A percentile compares a stretch with the other conserved stretches of the same genome.
These are phyloP conservation scores for Siniperca scherzeri DNA, from an alignment of 2,797 vertebrate species.

Conservation along the genomic window DNA sequence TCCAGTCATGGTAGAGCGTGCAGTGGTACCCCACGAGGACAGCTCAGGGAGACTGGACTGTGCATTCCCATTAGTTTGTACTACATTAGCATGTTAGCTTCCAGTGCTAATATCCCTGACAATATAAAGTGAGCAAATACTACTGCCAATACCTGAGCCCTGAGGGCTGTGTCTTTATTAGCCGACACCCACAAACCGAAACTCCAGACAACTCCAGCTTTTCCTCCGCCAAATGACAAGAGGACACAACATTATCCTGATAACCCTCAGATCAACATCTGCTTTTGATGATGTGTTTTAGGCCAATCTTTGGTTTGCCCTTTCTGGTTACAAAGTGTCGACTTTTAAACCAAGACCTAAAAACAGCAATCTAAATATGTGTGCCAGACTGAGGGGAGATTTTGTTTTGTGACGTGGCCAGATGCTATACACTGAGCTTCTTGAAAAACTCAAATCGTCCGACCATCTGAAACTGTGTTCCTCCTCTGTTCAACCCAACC, in stretches of 20 bases:
- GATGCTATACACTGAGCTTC: conserved; percentile 74
- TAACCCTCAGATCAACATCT: conserved; percentile 80
- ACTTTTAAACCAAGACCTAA: conserved; percentile 81
- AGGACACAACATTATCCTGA: conserved; percentile 71
- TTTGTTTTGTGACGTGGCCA: conserved; percentile 74
- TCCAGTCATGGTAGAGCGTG: conserved; percentile 93
- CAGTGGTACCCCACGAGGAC: conserved; percentile 96
- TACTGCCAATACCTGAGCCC: conserved; percentile 89
- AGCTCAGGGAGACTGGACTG: conserved; percentile 88
- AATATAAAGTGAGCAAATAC: conserved; percentile 93
- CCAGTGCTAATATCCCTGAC: conserved; percentile 99
- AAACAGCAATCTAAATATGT: conserved; percentile 73
- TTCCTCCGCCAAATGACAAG: conserved; percentile 56
- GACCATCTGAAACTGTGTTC: conserved; percentile 86
- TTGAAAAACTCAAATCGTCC: conserved; percentile 84
- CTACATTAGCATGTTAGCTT: conserved; percentile 94
- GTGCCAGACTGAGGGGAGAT: conserved; percentile 76
- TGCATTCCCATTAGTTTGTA: conserved; percentile 93
- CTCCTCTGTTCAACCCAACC: conserved; percentile 71
- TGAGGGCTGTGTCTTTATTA: conserved; percentile 83
- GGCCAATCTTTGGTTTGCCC: conserved; percentile 99
- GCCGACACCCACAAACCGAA: conserved; percentile 78
- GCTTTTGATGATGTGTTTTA: conserved; percentile 86
- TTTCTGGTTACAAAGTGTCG: conserved; percentile 80
- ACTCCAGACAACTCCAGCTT: conserved; percentile 67